A percentile compares a stretch with the other conserved stretches of the same genome.
These are phyloP conservation scores for Epistrophe grossulariae DNA, from an alignment of 2,888 invertebrate species.

Conservation along the genomic window DNA sequence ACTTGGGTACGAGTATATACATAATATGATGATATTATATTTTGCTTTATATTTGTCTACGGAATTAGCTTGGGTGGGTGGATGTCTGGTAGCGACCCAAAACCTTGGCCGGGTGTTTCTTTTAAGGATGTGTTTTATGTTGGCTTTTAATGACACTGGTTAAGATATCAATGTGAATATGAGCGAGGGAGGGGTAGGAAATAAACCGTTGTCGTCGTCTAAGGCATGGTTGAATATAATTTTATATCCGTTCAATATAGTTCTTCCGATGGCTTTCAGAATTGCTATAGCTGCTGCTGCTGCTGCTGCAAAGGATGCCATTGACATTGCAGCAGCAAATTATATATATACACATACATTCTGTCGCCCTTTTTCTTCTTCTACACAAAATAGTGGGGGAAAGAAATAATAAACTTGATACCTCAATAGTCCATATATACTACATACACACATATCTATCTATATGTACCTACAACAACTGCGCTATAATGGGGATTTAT, in stretches of 20 bases:
- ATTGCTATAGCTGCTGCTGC: slow-evolving; percentile 26
- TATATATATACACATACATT: slow-evolving; percentile 1
- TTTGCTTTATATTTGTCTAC: slow-evolving; percentile 46
- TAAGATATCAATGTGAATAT: slow-evolving; percentile 49
- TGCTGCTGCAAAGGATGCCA: slow-evolving; percentile 54
- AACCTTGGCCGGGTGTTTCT: slow-evolving; percentile 37
- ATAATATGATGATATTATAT: no score
- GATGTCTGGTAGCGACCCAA: background rate
- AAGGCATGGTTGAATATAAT: slow-evolving; percentile 45
- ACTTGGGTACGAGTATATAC: slow-evolving; percentile 47
- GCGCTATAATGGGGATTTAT: slow-evolving; percentile 49
- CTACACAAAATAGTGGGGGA: background rate
- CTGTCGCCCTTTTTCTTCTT: slow-evolving; percentile 12
- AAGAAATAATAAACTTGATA: background rate
- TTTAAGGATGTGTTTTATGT: slow-evolving; percentile 67
- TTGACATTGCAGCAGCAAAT: slow-evolving; percentile 60
- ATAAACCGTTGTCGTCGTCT: background rate
- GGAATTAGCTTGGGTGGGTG: background rate
- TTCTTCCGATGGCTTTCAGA: background rate
- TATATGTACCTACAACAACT: background rate
- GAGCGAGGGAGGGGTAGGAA: background rate
- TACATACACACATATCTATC: background rate
- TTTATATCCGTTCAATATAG: slow-evolving; percentile 48
- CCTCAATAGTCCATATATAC: no score
- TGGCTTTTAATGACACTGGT: slow-evolving; percentile 57